Conservation (phyloP, 2,113 vertebrate genomes). For the Tenrec ecaudatus region DNA sequence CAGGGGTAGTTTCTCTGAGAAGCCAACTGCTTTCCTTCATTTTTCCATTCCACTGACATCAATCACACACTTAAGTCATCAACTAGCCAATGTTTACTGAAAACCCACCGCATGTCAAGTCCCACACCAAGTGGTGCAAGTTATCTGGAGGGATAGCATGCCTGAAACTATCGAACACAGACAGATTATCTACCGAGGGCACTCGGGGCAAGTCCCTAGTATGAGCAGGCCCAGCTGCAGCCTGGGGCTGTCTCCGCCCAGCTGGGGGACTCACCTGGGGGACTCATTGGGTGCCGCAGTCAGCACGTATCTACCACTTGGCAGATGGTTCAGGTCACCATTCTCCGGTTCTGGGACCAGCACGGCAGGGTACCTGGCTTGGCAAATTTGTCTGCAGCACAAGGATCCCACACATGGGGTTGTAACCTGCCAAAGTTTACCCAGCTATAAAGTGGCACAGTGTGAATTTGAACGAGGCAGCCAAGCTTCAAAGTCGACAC, state of each 20-base stretch:
- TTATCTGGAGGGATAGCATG: neutral
- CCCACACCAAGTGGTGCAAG: neutral
- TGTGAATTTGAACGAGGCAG: neutral
- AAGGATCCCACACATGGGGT: neutral
- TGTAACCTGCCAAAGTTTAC: neutral
- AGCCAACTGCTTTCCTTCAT: neutral
- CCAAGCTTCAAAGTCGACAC: neutral
- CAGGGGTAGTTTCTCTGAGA: neutral
- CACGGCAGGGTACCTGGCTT: neutral
- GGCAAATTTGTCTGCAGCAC: neutral
- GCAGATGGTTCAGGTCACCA: neutral
- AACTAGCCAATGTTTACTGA: neutral
- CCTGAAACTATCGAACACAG: neutral
- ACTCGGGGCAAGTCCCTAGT: neutral
- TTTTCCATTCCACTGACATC: slow-evolving; percentile 32
- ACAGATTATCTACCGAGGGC: rapidly evolving
- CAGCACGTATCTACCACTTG: neutral
- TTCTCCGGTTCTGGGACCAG: neutral
- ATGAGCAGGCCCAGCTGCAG: neutral
- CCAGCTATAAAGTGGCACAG: neutral
- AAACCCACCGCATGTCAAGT: neutral
- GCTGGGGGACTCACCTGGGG: neutral
- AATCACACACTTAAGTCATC: neutral
- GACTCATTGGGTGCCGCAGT: no score
- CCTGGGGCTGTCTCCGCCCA: neutral